Base-by-base conservation (phyloP, 2,797 vertebrate species). In the Furcifer pardalis region DNA sequence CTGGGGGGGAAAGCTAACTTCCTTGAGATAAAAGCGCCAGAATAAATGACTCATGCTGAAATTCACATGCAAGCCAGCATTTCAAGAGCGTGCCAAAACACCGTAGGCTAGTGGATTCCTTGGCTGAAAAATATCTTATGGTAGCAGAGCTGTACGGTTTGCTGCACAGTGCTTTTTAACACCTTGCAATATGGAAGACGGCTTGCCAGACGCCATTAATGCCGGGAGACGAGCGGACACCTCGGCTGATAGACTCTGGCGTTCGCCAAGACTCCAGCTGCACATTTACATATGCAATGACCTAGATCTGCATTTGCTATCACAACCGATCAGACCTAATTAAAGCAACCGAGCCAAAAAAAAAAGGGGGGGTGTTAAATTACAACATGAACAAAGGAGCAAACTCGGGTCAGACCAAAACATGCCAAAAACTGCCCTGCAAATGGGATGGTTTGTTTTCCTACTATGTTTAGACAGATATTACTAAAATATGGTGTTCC, bases 201-300 rank as follows among this genome's bases (percentile, higher is more conserved):
- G 92, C 90, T 89, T 78, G 79, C 88, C 74, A 74, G 94, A 95
- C 94, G 91, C 94, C 95, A 92, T 89, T 96, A 96, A 96, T 93
- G 89, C 90, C 82, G 89, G 94, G 92, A 93, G 93, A 97, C 91
- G 94, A 90, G 90, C 94, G 95, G 94, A 97, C 95, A 96, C 95
- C 94, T 95, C 44, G 84, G 95, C 92, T 95, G 95, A 97, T 95
- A 94, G 88, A 94, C 95, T 96, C 96, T 97, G 97, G 97, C 96
- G 96, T 95, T 82, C 93, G 88, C 90, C 86, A 96, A 95, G 94
- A 96, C 94, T 96, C 96, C 97, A 97, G 97, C 97, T 97, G 97
- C 95, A 96, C 91, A 97, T 97, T 97, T 98, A 96, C 97, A 98
- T 97, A 97, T 96, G 97, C 96, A 95, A 97, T 97, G 97, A 97